Percentiles rank a stretch among this genome's conserved stretches.
Evolutionary conservation across 2,797 vertebrate species (phyloP).

Genomic region (Clarias laeviceps): DNA sequence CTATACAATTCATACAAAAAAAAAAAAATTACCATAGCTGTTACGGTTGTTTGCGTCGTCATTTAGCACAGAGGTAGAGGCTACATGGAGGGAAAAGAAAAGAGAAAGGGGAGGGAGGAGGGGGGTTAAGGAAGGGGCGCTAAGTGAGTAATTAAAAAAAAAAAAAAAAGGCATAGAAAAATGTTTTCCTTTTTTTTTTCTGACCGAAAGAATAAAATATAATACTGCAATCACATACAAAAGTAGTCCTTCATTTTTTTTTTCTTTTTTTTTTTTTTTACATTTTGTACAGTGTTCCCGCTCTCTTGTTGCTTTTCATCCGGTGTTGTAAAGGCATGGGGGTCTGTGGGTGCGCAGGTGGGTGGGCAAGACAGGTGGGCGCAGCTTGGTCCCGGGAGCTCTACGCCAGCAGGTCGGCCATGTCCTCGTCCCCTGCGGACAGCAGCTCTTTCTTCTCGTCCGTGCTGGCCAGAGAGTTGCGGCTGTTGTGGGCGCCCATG

Average conservation of each 20-base stretch:
- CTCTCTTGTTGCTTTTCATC: slow-evolving; percentile 73
- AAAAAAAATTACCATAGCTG: slow-evolving; percentile 72
- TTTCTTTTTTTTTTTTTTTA: slow-evolving; percentile 80
- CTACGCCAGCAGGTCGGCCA: slow-evolving; percentile 92
- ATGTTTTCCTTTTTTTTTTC: slow-evolving; percentile 70
- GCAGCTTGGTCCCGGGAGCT: slow-evolving; percentile 63
- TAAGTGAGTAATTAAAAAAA: slow-evolving; percentile 63
- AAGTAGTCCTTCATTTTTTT: slow-evolving; percentile 94
- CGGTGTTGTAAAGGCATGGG: slow-evolving; percentile 69
- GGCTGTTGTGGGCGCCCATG: slow-evolving; percentile 96
- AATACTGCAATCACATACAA: slow-evolving; percentile 99
- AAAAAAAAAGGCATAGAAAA: slow-evolving; percentile 76
- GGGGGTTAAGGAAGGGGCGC: slow-evolving; percentile 44
- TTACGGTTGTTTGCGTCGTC: slow-evolving; percentile 62
- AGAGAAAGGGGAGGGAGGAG: not conserved
- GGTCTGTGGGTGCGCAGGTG: slow-evolving; percentile 50
- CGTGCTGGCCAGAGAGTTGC: slow-evolving; percentile 97
- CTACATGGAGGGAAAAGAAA: slow-evolving; percentile 67
- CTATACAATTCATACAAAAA: slow-evolving; percentile 80
- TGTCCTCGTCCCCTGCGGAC: slow-evolving; percentile 88
- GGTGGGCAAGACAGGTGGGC: slow-evolving; percentile 50
- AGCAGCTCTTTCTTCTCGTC: slow-evolving; percentile 97
- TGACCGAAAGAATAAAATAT: slow-evolving; percentile 87
- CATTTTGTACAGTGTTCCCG: slow-evolving; percentile 94
- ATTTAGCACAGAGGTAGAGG: slow-evolving; percentile 82